These are phyloP conservation scores for Beaufortia kweichowensis DNA, from an alignment of 2,113 vertebrate genomes.

Conservation along the genomic window DNA sequence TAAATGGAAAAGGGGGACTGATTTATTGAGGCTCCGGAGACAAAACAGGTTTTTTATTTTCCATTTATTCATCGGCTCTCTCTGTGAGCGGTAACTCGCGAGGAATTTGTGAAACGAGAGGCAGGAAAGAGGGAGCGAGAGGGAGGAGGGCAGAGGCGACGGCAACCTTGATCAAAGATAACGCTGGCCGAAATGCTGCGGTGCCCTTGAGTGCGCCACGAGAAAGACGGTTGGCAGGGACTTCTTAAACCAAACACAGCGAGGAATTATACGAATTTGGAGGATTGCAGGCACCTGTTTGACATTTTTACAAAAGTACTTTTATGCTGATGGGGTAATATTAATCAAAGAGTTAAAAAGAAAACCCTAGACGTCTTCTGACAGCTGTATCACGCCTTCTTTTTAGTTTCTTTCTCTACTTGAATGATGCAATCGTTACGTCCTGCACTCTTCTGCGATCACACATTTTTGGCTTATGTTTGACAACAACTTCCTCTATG, in stretches of 20 bases:
- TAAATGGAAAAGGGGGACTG: constrained; percentile 84
- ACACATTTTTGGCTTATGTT: neutral
- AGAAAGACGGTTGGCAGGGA: constrained; percentile 18
- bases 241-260: constrained; percentile 15
- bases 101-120: constrained; percentile 72
- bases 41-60: constrained; percentile 83
- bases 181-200: neutral
- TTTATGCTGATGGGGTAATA: constrained; percentile 34
- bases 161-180: constrained; percentile 45
- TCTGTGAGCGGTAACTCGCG: constrained; percentile 79
- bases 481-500: no score
- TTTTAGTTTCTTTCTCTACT: neutral
- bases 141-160: constrained; percentile 26
- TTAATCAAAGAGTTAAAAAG: constrained; percentile 14
- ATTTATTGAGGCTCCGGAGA: constrained; percentile 86
- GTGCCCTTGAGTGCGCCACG: constrained; percentile 26
- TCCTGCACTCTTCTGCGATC: neutral
- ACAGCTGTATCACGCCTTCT: constrained; percentile 7
- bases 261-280: constrained; percentile 8
- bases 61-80: constrained; percentile 84
- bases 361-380: constrained; percentile 18
- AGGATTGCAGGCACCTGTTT: constrained; percentile 32
- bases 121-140: constrained; percentile 13
- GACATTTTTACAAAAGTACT: constrained; percentile 26
- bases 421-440: neutral